Percentiles rank a stretch among this genome's conserved stretches.
These are phyloP conservation scores for Drepanosiphum platanoidis DNA, from an alignment of 2,888 invertebrate species.

Conservation along the genomic window DNA sequence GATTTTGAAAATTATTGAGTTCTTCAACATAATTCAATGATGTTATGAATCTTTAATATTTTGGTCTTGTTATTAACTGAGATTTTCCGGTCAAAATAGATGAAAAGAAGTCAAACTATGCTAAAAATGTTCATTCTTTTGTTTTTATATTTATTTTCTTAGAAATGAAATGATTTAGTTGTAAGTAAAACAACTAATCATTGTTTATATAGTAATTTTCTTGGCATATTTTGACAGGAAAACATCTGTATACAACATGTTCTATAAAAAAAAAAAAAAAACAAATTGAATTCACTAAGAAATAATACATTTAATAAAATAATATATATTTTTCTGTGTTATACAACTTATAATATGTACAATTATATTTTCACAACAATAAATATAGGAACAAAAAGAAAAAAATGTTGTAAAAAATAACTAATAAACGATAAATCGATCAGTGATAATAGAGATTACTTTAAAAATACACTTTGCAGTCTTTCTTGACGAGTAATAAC, in stretches of 20 bases:
- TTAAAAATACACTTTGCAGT: conserved; percentile 45
- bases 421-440: conserved; percentile 43
- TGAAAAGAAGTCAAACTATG: not conserved
- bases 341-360: conserved; percentile 18
- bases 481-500: conserved; percentile 54
- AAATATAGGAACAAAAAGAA: conserved; percentile 60
- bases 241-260: not conserved
- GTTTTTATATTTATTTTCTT: not conserved
- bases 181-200: not conserved
- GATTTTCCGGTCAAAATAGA: not conserved
- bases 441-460: conserved; percentile 47
- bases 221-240: no score
- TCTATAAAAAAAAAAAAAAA: not conserved
- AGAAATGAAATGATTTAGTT: not conserved
- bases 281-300: not conserved
- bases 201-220: no score
- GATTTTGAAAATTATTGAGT: no score
- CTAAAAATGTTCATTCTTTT: no score
- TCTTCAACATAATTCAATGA: no score
- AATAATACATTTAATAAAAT: not conserved
- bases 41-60: no score
- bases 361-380: conserved; percentile 48
- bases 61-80: no score
- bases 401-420: conserved; percentile 38
- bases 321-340: conserved; percentile 33